Percentiles rank a stretch among this genome's conserved stretches.
Evolutionary conservation across 2,797 vertebrate species (phyloP).

Genomic region (Myotis findleyi): DNA sequence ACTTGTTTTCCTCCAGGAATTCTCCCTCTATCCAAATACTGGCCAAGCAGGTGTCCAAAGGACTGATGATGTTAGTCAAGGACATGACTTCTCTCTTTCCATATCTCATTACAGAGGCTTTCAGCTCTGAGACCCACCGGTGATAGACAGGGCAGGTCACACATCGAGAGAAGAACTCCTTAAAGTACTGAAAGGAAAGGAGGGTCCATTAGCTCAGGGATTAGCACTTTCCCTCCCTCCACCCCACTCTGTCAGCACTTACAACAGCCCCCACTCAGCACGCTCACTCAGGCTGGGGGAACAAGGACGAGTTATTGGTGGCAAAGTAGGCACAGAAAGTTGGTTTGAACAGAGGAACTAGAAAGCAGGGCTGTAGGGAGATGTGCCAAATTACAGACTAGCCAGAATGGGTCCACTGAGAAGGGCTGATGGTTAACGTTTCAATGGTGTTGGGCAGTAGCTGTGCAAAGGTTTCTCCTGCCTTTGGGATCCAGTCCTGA

Average conservation of each 20-base stretch:
- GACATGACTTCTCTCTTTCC: constrained; percentile 5
- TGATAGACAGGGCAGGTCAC: constrained; percentile 74
- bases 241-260: not conserved
- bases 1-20: constrained; percentile 12
- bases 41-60: constrained; percentile 26
- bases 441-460: not conserved
- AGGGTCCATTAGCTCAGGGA: not conserved
- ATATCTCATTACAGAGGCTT: constrained; percentile 50
- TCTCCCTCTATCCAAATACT: constrained; percentile 38
- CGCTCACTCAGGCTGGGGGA: not conserved
- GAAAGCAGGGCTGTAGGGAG: not conserved
- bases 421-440: not conserved
- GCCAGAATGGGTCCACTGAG: not conserved
- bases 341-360: not conserved
- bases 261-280: not conserved
- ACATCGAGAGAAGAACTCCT: constrained; percentile 73
- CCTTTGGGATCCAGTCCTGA: not conserved
- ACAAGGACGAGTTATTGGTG: not conserved
- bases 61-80: not conserved
- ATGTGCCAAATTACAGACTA: not conserved
- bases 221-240: not conserved
- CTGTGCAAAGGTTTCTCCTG: not conserved
- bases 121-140: constrained; percentile 67
- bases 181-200: constrained; percentile 63
- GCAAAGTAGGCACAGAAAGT: not conserved